phyloP scores from a whole-genome alignment of 1,140 invertebrate species.

The Drosophila rufa region DNA sequence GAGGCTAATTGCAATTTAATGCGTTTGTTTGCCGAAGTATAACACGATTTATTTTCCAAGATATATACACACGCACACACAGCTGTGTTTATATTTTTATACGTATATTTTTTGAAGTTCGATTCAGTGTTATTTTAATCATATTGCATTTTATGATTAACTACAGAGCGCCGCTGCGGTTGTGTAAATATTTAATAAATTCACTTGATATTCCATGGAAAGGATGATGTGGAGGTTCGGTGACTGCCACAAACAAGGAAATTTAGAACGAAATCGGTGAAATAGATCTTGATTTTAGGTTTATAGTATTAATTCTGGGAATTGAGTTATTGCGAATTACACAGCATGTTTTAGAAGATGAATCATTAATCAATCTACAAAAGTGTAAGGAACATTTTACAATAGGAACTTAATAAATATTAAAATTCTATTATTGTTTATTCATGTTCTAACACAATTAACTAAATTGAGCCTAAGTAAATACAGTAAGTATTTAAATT shows the following conservation, averaged over 20 bases:
- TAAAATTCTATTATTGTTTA: too few relatives aligned
- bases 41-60: constrained; percentile 59
- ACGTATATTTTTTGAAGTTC: constrained; percentile 26
- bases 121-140: constrained; percentile 43
- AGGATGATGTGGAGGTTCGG: neutral
- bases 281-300: neutral
- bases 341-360: neutral
- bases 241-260: neutral
- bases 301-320: neutral
- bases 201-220: constrained; percentile 2
- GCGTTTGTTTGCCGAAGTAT: constrained; percentile 70
- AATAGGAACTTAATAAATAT: too few relatives aligned
- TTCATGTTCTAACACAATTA: too few relatives aligned
- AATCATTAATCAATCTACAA: neutral
- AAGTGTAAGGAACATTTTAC: too few relatives aligned
- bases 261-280: neutral
- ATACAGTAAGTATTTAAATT: too few relatives aligned
- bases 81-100: constrained; percentile 11
- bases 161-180: neutral
- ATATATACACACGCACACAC: constrained; percentile 21
- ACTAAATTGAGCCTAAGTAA: too few relatives aligned
- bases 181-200: constrained; percentile 41
- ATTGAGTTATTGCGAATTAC: neutral
- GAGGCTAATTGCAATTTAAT: constrained; percentile 79
- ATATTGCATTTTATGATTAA: constrained; percentile 58